Conservation (phyloP, 2,797 vertebrate species). For the Acanthurus leucopareius region DNA sequence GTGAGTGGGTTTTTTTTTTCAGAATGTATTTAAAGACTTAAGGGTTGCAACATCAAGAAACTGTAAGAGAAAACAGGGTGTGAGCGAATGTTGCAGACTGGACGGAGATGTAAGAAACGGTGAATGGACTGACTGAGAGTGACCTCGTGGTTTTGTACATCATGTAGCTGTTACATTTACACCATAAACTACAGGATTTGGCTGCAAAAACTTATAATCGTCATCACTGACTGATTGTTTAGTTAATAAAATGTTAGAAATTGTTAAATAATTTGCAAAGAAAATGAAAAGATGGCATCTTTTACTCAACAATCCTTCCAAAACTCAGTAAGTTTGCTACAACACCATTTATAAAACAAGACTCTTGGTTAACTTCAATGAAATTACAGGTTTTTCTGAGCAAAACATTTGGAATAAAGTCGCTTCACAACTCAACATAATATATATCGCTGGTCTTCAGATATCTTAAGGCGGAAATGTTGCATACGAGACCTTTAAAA, state of each 20-base stretch:
- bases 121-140: neutral
- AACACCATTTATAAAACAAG: too few species aligned
- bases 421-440: too few species aligned
- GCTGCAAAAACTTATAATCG: neutral
- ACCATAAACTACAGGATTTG: neutral
- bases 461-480: too few species aligned
- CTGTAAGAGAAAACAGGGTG: slow-evolving; percentile 8
- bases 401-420: too few species aligned
- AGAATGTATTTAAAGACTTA: slow-evolving; percentile 17
- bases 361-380: too few species aligned
- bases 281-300: too few species aligned
- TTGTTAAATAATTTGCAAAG: neutral
- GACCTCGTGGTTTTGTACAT: neutral
- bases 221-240: neutral
- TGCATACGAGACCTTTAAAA: too few species aligned
- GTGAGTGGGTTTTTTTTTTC: slow-evolving; percentile 13
- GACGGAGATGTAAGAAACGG: slow-evolving; percentile 1
- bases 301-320: neutral
- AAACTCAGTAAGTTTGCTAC: neutral
- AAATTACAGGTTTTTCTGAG: too few species aligned
- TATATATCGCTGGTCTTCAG: too few species aligned
- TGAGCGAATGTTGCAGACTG: neutral
- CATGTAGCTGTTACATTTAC: neutral
- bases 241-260: neutral
- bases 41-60: slow-evolving; percentile 17